Percentiles rank a stretch among this genome's conserved stretches.
phyloP scores from a whole-genome alignment of 1,140 invertebrate genomes.

The Bombus ignitus region DNA sequence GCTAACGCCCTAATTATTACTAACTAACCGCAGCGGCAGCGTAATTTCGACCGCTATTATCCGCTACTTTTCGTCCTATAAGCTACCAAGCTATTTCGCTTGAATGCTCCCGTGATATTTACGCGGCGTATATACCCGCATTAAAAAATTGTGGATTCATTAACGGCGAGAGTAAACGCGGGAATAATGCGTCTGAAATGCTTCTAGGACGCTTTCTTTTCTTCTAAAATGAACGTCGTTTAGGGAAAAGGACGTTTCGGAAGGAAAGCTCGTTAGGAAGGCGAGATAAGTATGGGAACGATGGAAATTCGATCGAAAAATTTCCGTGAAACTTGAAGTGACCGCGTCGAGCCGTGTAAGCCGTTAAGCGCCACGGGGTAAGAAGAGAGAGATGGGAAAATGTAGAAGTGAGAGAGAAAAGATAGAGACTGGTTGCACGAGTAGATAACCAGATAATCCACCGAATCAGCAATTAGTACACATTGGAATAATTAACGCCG shows the following conservation, averaged over 20 bases:
- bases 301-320: constrained; percentile 21
- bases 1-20: constrained; percentile 65
- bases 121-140: constrained; percentile 6
- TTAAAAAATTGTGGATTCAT: constrained; percentile 21
- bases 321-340: constrained; percentile 12
- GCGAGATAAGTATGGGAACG: background rate
- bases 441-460: constrained; percentile 70
- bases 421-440: constrained; percentile 18
- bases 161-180: background rate
- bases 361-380: constrained; percentile 22
- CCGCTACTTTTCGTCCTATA: constrained; percentile 28
- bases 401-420: background rate
- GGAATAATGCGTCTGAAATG: background rate
- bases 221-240: background rate
- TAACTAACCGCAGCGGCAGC: constrained; percentile 42
- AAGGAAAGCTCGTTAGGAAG: background rate
- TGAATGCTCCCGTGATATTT: constrained; percentile 23
- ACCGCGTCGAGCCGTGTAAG: constrained; percentile 9
- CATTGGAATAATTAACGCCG: constrained; percentile 69
- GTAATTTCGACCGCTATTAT: constrained; percentile 59
- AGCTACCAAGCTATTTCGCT: background rate
- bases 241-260: background rate
- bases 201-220: no score
- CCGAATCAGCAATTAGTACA: constrained; percentile 68
- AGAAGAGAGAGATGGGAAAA: background rate